Conservation (phyloP, 2,113 vertebrate species). For the Gopherus evgoodei region DNA sequence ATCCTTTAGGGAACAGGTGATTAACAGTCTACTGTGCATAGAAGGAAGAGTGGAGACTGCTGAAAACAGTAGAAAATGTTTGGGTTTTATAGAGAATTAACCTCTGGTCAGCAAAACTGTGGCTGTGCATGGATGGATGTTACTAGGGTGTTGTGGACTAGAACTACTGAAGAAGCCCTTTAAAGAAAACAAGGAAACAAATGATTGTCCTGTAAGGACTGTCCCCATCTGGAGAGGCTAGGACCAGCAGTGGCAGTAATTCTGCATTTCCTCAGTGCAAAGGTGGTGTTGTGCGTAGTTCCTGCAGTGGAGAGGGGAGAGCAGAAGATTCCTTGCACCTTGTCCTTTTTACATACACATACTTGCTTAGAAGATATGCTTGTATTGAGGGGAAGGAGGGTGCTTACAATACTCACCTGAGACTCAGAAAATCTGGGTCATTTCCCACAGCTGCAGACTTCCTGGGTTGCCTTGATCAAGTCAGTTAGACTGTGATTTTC, state of each 20-base stretch:
- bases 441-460: neutral
- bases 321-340: neutral
- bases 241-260: neutral
- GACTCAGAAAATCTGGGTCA: neutral
- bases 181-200: no score
- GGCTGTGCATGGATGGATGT: neutral
- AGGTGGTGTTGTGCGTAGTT: neutral
- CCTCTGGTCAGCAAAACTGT: neutral
- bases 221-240: neutral
- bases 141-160: neutral
- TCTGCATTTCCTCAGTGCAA: neutral
- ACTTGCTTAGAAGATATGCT: no score
- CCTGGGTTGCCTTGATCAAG: neutral
- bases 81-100: no score
- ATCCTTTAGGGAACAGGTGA: neutral
- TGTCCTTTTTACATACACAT: neutral
- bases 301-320: neutral
- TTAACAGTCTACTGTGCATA: neutral
- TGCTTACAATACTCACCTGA: neutral
- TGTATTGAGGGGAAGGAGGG: neutral
- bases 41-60: neutral
- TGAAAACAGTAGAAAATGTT: neutral
- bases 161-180: neutral
- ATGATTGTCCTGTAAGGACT: neutral
- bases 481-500: neutral